Base-by-base conservation (phyloP, 2,797 vertebrate species). In the Vireo griseus region DNA sequence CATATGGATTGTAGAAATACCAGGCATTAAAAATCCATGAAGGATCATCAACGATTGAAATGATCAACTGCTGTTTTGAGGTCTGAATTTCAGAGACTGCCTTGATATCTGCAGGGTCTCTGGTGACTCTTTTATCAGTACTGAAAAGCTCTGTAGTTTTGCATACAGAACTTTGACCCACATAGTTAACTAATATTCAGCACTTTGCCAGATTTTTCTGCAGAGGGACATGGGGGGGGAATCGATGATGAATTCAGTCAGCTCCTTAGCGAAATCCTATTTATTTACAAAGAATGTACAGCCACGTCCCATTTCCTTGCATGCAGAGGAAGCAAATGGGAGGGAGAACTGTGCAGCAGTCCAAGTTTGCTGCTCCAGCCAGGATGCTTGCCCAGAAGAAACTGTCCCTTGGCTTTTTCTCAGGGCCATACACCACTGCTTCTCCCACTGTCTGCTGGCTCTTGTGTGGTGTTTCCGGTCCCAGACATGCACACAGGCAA, bases 361-460 rank as follows among this genome's bases (percentile, higher is more conserved):
- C 96, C 90, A 95, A 95, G 93, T 79, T 88, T 79, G 79, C 94
- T 91, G 90, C 93, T 96, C 69, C 39, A 88, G 88, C 76, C 90
- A 95, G 93, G 69, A 95, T 78, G 72, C 92, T 44, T 95, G 94
- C 93, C 94, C 94, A 97, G 92, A 95, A 96, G 95, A 95, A 95
- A 88, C 88, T 94, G 93, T 95, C 95, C 90, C 92, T 95, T 95
- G 94, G 93, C 93, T 95, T 94, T 82, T 85, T 87, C 95, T 95
- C 93, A 91, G 93, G 90, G 92, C 93, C 71, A 69, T 93, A 92
- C 92, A 95, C 92, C 88, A 82, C 83, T 93, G 88, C 94, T 97
- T 94, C 96, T 95, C 86, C 94, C 93, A 92, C 94, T 94, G 94
- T 95, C 94, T 95, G 93, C 94, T 97, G 94, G 96, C 96, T 94